These are phyloP conservation scores for Eustalomyia histrio DNA, from an alignment of 2,888 invertebrate genomes.

Conservation along the genomic window DNA sequence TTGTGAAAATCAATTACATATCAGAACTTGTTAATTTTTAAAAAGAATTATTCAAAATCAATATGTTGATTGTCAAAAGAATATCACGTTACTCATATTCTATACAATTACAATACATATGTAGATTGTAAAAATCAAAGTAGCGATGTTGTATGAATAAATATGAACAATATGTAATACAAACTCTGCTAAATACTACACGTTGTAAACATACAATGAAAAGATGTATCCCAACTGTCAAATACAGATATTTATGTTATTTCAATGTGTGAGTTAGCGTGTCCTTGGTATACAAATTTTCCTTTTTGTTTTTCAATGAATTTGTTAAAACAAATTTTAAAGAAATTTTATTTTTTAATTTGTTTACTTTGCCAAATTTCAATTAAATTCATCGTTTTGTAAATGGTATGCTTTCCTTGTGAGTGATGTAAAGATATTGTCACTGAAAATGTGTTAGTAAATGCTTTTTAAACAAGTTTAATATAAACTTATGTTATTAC, in stretches of 20 bases:
- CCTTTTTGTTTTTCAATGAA: too few species aligned
- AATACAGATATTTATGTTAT: too few species aligned
- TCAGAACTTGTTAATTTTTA: background rate
- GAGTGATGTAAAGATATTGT: constrained; percentile 14
- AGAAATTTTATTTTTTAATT: too few species aligned
- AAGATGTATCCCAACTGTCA: too few species aligned
- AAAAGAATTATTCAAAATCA: background rate
- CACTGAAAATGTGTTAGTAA: constrained; percentile 43
- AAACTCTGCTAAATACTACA: background rate
- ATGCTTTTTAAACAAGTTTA: constrained; percentile 25
- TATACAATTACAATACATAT: background rate
- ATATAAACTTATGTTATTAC: constrained; percentile 57
- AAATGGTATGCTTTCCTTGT: background rate
- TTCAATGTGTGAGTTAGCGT: too few species aligned
- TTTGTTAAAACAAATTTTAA: too few species aligned
- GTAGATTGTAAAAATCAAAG: background rate
- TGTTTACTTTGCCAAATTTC: too few species aligned
- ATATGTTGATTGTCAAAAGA: background rate
- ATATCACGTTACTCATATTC: background rate
- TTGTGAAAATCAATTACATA: background rate
- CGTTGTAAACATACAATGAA: background rate
- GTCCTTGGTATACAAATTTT: too few species aligned
- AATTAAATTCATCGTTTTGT: too few species aligned
- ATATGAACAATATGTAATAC: background rate
- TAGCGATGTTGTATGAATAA: background rate